These are phyloP conservation scores for Morus bassanus DNA, from an alignment of 2,797 vertebrate species.

Conservation along the genomic window DNA sequence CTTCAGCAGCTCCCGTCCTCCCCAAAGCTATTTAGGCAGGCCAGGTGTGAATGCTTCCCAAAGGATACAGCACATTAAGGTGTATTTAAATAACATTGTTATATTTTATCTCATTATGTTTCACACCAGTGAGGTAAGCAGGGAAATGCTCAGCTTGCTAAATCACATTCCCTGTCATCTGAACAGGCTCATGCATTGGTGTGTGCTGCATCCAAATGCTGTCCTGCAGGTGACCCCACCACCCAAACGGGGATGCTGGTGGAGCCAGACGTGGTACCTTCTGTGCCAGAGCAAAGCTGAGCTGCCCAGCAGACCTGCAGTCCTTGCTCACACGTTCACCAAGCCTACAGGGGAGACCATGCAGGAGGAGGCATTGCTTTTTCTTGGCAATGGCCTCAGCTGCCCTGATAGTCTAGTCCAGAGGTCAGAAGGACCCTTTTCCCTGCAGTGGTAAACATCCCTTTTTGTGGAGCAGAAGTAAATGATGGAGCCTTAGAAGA, in stretches of 20 bases:
- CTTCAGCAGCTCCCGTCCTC: neutral
- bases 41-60: neutral
- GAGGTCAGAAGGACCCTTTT: neutral
- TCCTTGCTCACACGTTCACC: accelerated
- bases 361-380: neutral
- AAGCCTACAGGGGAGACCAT: neutral
- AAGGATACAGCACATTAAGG: neutral
- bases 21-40: neutral
- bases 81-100: neutral
- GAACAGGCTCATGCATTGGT: neutral
- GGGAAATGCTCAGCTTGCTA: neutral
- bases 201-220: neutral
- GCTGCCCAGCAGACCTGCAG: neutral
- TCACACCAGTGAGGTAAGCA: neutral
- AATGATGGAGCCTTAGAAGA: neutral
- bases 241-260: neutral
- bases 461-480: neutral
- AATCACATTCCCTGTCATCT: neutral
- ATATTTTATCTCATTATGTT: neutral
- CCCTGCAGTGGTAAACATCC: neutral
- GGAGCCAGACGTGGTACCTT: neutral
- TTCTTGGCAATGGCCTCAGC: neutral
- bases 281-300: neutral
- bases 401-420: neutral
- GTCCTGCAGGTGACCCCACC: neutral